Evolutionary conservation across 1,140 invertebrate genomes (phyloP).

Genomic region (Neotoxoptera formosana): DNA sequence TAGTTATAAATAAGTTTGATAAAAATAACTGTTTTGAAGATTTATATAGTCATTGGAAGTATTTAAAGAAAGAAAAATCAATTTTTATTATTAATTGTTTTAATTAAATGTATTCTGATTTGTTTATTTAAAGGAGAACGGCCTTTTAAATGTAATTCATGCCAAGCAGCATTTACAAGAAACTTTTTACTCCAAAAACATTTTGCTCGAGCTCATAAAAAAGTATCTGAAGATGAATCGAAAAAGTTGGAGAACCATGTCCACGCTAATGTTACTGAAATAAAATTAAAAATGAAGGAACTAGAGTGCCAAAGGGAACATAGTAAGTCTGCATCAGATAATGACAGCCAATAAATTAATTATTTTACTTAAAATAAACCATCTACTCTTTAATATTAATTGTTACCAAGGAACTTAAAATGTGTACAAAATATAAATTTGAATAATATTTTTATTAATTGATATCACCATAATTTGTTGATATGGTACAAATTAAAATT

Average conservation of each 20-base stretch:
- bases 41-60: background rate
- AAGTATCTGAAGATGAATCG: conserved; percentile 56
- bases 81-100: background rate
- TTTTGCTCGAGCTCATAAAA: conserved; percentile 62
- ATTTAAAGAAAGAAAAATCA: background rate
- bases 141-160: conserved; percentile 80
- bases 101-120: background rate
- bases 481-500: background rate
- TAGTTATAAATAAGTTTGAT: background rate
- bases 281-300: conserved; percentile 58
- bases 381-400: background rate
- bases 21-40: background rate
- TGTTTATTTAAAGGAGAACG: conserved; percentile 67
- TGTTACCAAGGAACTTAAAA: background rate
- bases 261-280: conserved; percentile 48
- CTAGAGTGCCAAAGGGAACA: conserved; percentile 43
- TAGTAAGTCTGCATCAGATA: conserved; percentile 3
- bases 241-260: conserved; percentile 50
- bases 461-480: background rate
- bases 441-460: background rate
- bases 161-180: conserved; percentile 75
- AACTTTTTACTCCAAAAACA: conserved; percentile 65
- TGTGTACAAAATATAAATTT: background rate
- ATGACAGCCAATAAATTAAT: conserved; percentile 5
- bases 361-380: background rate